Evolutionary conservation across 2,797 vertebrate genomes (phyloP), one percentile per base, ranked within the genome.

Genomic region (Peromyscus nudipes): DNA sequence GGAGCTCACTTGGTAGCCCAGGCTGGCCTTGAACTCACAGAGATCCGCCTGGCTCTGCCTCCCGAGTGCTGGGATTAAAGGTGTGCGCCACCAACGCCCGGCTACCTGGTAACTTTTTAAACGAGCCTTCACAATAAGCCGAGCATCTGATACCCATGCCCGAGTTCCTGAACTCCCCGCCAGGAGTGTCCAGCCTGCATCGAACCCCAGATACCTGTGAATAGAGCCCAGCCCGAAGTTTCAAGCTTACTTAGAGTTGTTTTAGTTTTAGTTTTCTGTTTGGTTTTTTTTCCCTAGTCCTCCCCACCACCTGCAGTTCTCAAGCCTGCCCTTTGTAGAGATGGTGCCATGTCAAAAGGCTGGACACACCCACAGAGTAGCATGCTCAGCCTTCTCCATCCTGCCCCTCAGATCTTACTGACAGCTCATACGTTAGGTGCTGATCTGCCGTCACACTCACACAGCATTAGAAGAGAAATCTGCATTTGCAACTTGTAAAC

Each of bases 221-320:
- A 9, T 31, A 62, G 27, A 76, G 37, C 52, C 55, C 27, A 62
- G 4, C 52, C 6, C 29, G 23, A 73, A 87, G 49, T 57, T 37
- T 73, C 57, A 57, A 57, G n/a, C 16, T 29, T 57, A 21, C 29
- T 77, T 46, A 55, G 40, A 29, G 55, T 29, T 12, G 11, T 31
- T 21, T 34, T 40, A 3, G 49, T 7, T 19, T 57, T 11, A 2
- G n/a, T 19, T n/a, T 31, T 7, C 0, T 14, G 2, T 67, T 67
- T 25, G 6, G 49, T 67, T n/a, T 85, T 67, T n/a, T 85, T 34
- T 37, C 31, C n/a, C 27, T 40, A 31, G 37, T 40, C 52, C 16
- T 73, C 67, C 11, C n/a, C 25, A 31, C 49, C 16, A 57, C 52
- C n/a, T 71, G 34, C n/a, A 17, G 85, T 57, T 57, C 67, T 88